Percentiles rank a stretch among this genome's conserved stretches.
Evolutionary conservation across 2,888 invertebrate species (phyloP).

Genomic region (Thymelicus lineola): DNA sequence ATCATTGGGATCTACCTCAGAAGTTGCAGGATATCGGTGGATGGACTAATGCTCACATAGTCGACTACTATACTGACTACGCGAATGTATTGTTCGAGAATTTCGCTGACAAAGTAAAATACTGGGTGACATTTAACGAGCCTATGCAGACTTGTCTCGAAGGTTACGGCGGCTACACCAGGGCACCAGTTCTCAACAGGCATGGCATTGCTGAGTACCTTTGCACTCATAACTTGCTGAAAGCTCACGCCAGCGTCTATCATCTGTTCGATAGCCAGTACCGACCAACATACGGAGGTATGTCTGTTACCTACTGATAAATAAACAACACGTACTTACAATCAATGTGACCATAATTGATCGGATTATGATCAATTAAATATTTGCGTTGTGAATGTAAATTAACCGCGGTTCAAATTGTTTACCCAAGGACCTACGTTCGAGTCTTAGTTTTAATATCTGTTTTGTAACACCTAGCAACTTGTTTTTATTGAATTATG

Average conservation of each 20-base stretch:
- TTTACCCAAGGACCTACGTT: constrained; percentile 27
- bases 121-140: constrained; percentile 93
- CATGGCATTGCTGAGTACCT: constrained; percentile 88
- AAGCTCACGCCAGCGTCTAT: constrained; percentile 90
- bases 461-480: not conserved
- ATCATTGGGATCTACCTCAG: constrained; percentile 90
- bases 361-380: constrained; percentile 35
- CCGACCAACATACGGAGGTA: constrained; percentile 82
- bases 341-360: constrained; percentile 18
- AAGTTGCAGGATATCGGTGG: constrained; percentile 88
- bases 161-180: constrained; percentile 85
- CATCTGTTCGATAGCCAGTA: constrained; percentile 87
- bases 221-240: constrained; percentile 89
- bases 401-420: constrained; percentile 26
- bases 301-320: constrained; percentile 36
- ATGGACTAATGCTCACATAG: constrained; percentile 88
- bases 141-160: constrained; percentile 85
- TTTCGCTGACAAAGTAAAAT: constrained; percentile 87
- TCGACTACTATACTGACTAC: constrained; percentile 87
- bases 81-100: constrained; percentile 86
- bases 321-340: constrained; percentile 27
- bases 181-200: constrained; percentile 85
- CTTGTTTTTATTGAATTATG: constrained; percentile 6
- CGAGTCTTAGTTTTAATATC: constrained; percentile 7
- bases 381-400: constrained; percentile 31